Evolutionary conservation across 2,113 vertebrate genomes (phyloP).

Genomic region (Penelope pileata): DNA sequence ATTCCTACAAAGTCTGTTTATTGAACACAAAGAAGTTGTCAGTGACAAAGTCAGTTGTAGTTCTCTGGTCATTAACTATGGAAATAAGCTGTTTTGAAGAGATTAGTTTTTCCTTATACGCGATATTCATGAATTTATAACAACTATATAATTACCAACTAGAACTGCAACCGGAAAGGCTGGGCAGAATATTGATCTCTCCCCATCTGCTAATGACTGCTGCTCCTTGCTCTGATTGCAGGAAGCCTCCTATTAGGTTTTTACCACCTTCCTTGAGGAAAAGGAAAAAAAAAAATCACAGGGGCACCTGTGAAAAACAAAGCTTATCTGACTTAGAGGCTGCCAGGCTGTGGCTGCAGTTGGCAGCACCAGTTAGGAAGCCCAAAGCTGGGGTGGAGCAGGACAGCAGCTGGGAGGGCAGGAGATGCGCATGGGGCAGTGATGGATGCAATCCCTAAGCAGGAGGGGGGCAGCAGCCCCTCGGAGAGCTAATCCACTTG

Average conservation of each 20-base stretch:
- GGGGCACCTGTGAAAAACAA: not conserved
- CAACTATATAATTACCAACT: slow-evolving; percentile 66
- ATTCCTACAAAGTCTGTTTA: not conserved
- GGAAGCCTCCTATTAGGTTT: slow-evolving; percentile 37
- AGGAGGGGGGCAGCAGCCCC: slow-evolving; percentile 1
- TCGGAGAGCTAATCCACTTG: slow-evolving; percentile 41
- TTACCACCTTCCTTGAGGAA: not conserved
- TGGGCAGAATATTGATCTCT: slow-evolving; percentile 62
- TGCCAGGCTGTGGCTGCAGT: not conserved
- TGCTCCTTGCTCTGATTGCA: not conserved
- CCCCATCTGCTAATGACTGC: slow-evolving; percentile 13
- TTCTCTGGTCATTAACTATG: slow-evolving; percentile 65
- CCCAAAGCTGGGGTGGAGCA: not conserved
- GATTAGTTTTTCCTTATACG: slow-evolving; percentile 68
- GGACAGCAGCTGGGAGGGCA: not conserved
- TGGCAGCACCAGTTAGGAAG: not conserved
- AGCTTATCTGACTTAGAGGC: not conserved
- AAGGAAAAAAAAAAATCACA: fast-evolving
- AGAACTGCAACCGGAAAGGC: slow-evolving; percentile 34
- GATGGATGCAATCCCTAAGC: not conserved
- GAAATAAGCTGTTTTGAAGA: slow-evolving; percentile 71
- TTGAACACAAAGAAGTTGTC: not conserved
- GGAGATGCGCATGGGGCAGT: not conserved
- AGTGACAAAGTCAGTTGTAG: slow-evolving; percentile 7
- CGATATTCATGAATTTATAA: slow-evolving; percentile 54